Conservation (phyloP, 2,797 vertebrate species). For the Glossophaga mutica region DNA sequence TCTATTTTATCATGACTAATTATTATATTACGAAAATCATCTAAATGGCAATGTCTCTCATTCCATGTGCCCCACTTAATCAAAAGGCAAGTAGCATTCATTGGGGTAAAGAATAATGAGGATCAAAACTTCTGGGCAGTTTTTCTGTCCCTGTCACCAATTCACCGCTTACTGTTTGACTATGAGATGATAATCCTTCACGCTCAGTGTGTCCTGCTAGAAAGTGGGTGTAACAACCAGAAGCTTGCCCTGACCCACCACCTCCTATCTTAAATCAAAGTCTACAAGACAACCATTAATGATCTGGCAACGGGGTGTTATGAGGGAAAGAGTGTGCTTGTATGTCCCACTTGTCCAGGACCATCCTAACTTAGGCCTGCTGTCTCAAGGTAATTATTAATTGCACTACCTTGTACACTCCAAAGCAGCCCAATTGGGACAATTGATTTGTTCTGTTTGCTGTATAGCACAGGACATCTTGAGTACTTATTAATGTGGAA, state of each 20-base stretch:
- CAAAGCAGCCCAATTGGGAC: neutral
- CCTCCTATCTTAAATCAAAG: neutral
- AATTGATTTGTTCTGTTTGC: neutral
- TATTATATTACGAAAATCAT: slow-evolving; percentile 46
- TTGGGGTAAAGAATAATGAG: neutral
- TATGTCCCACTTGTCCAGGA: neutral
- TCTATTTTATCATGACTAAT: slow-evolving; percentile 55
- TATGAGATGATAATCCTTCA: neutral
- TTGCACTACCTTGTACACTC: neutral
- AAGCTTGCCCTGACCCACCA: neutral
- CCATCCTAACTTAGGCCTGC: neutral
- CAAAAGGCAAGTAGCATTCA: neutral
- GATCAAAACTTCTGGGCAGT: neutral
- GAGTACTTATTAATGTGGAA: neutral
- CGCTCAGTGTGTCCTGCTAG: neutral
- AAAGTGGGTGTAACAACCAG: neutral
- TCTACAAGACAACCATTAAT: neutral
- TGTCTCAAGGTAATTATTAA: neutral
- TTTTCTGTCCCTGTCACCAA: neutral
- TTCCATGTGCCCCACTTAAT: neutral
- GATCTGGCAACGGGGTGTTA: neutral
- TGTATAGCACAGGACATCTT: neutral
- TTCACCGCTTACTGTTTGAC: neutral
- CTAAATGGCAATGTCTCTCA: neutral
- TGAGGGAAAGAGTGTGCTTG: neutral